Percentiles rank a stretch among this genome's conserved stretches.
These are phyloP conservation scores for Chunga burmeisteri DNA, from an alignment of 2,113 vertebrate species.

Conservation along the genomic window DNA sequence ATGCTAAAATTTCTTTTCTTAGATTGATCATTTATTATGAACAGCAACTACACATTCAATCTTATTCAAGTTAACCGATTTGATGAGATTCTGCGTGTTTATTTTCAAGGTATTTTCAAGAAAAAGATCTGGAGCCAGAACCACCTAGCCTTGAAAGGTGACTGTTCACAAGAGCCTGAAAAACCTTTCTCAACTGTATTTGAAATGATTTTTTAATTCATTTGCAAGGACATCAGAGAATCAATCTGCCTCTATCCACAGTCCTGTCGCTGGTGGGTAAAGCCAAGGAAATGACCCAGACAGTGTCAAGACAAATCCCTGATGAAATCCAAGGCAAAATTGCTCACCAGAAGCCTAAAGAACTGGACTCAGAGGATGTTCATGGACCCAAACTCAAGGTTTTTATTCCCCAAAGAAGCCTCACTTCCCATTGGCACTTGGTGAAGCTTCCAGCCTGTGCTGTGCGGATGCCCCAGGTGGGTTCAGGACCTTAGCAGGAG, in stretches of 20 bases:
- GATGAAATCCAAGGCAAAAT: background rate
- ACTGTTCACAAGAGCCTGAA: background rate
- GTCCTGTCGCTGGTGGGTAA: background rate
- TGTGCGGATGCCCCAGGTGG: background rate
- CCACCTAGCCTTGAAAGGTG: background rate
- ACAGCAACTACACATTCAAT: background rate
- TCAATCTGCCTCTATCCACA: slow-evolving; percentile 2
- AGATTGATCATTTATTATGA: background rate
- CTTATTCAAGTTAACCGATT: background rate
- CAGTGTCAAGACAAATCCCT: background rate
- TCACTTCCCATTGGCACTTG: background rate
- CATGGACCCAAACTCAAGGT: background rate
- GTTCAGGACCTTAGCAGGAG: background rate
- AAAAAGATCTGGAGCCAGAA: background rate
- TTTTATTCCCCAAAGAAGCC: background rate
- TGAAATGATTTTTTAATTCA: slow-evolving; percentile 49
- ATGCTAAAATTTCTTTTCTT: background rate
- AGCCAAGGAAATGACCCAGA: slow-evolving; percentile 4
- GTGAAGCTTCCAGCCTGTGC: background rate
- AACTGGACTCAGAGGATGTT: background rate
- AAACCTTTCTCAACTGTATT: slow-evolving; percentile 11
- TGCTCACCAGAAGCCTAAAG: background rate
- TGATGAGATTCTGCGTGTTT: background rate
- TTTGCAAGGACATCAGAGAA: slow-evolving; percentile 11
- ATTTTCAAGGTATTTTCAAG: background rate